Conservation (phyloP, 1,140 invertebrate genomes). For the Anadara kagoshimensis region DNA sequence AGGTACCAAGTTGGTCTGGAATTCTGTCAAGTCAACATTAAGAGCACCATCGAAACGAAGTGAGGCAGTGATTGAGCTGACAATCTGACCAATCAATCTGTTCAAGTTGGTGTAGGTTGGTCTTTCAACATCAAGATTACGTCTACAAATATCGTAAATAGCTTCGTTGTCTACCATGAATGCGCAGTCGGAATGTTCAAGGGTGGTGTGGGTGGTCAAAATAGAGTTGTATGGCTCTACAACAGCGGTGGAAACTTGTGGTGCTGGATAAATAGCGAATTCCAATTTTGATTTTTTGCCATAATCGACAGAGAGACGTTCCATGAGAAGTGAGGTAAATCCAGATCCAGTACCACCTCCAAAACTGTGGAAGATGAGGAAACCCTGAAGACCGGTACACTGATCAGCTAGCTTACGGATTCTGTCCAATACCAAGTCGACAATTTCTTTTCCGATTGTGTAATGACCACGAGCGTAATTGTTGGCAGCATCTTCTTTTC, state of each 20-base stretch:
- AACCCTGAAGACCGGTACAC: constrained; percentile 89
- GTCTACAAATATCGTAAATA: constrained; percentile 84
- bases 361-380: constrained; percentile 86
- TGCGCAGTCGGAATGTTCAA: constrained; percentile 84
- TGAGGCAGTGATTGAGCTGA: constrained; percentile 70
- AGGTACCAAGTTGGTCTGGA: constrained; percentile 68
- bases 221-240: constrained; percentile 85
- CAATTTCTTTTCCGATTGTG: constrained; percentile 7
- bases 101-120: constrained; percentile 76
- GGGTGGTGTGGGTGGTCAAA: constrained; percentile 85
- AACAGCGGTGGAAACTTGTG: constrained; percentile 77
- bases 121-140: constrained; percentile 68
- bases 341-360: constrained; percentile 84
- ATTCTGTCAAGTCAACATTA: constrained; percentile 62
- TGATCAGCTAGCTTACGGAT: constrained; percentile 77
- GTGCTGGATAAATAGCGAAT: constrained; percentile 77
- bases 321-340: constrained; percentile 91
- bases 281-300: constrained; percentile 74
- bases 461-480: constrained; percentile 47
- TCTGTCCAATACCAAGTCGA: constrained; percentile 4
- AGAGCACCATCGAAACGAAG: constrained; percentile 46
- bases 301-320: constrained; percentile 89
- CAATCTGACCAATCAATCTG: constrained; percentile 76
- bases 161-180: constrained; percentile 80
- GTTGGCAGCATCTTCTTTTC: constrained; percentile 84